phyloP scores from a whole-genome alignment of 2,888 invertebrate species.

The Drosophila cracens region DNA sequence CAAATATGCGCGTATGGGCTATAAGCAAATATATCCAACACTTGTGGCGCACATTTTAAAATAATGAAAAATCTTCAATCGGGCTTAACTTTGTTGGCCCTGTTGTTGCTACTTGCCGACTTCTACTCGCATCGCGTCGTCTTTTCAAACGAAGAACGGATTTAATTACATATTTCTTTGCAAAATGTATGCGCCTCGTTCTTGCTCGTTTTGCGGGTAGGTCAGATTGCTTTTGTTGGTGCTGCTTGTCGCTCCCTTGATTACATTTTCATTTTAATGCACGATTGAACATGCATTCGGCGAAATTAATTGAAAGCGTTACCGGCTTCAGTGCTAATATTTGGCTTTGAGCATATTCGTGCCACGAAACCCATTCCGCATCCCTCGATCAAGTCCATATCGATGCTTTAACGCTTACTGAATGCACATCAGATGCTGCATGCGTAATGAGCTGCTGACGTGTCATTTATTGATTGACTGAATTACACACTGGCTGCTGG shows the following conservation, averaged over 20 bases:
- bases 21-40: slow-evolving; percentile 73
- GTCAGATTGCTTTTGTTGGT: slow-evolving; percentile 22
- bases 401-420: slow-evolving; percentile 58
- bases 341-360: slow-evolving; percentile 53
- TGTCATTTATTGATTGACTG: slow-evolving; percentile 45
- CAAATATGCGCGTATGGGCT: slow-evolving; percentile 43
- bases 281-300: slow-evolving; percentile 76
- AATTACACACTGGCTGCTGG: slow-evolving; percentile 16
- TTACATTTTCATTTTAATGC: slow-evolving; percentile 80
- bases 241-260: slow-evolving; percentile 50
- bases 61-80: slow-evolving; percentile 62
- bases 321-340: slow-evolving; percentile 71
- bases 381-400: slow-evolving; percentile 30
- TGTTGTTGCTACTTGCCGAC: neutral
- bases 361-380: neutral
- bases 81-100: slow-evolving; percentile 21
- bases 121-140: neutral
- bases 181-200: slow-evolving; percentile 40
- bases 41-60: slow-evolving; percentile 72
- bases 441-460: slow-evolving; percentile 56
- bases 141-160: slow-evolving; percentile 35
- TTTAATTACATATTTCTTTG: slow-evolving; percentile 74
- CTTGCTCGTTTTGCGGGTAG: slow-evolving; percentile 30
- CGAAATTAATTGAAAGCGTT: slow-evolving; percentile 77
- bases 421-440: slow-evolving; percentile 34